These are phyloP conservation scores for Aplocera efformata DNA, from an alignment of 2,888 invertebrate species.

Conservation along the genomic window DNA sequence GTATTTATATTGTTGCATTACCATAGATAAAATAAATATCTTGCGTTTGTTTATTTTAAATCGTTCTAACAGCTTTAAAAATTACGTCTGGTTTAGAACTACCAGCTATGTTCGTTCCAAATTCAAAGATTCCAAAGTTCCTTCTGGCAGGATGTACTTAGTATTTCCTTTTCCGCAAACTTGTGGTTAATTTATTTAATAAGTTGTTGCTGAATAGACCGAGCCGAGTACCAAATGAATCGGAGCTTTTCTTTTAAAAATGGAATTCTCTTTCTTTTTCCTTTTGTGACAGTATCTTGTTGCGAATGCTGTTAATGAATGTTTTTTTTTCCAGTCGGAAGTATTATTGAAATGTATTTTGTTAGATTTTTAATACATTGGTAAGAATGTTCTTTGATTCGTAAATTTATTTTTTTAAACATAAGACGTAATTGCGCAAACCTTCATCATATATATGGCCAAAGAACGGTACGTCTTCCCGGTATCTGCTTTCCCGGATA, in stretches of 20 bases:
- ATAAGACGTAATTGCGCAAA: too few species aligned
- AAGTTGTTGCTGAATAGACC: slow-evolving; percentile 74
- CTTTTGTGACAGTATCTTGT: slow-evolving; percentile 40
- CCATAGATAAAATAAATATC: too few species aligned
- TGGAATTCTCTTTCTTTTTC: slow-evolving; percentile 35
- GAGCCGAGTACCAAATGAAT: slow-evolving; percentile 59
- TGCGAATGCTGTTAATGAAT: slow-evolving; percentile 34
- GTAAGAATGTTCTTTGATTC: too few species aligned
- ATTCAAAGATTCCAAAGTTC: slow-evolving; percentile 23
- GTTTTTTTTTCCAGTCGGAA: slow-evolving; percentile 8
- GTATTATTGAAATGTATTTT: slow-evolving; percentile 3
- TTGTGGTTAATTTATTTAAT: slow-evolving; percentile 79
- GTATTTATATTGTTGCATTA: too few species aligned
- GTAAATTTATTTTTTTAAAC: too few species aligned
- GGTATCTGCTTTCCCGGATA: too few species aligned
- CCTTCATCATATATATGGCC: too few species aligned
- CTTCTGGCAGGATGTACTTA: slow-evolving; percentile 36
- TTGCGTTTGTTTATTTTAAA: too few species aligned
- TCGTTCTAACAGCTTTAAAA: too few species aligned
- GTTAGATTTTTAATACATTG: slow-evolving; percentile 23
- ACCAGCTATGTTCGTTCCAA: slow-evolving; percentile 58
- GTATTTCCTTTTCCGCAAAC: slow-evolving; percentile 70
- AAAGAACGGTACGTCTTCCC: too few species aligned
- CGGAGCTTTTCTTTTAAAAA: slow-evolving; percentile 55
- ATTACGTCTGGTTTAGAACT: slow-evolving; percentile 67